phyloP scores from a whole-genome alignment of 2,888 invertebrate genomes.

The Chrysolina haemoptera region DNA sequence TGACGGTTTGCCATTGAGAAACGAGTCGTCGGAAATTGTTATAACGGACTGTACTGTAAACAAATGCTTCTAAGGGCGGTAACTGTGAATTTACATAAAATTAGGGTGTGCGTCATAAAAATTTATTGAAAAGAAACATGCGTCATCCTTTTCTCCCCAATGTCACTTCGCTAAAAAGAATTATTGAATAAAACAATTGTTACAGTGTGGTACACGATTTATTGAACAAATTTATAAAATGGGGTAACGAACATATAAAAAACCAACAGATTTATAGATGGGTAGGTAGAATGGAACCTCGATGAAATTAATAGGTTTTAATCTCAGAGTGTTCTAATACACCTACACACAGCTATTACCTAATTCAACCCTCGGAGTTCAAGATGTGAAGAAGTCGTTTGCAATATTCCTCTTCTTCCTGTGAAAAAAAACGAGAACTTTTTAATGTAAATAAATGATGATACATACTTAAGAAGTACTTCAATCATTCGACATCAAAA shows the following conservation, averaged over 20 bases:
- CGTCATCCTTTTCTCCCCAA: slow-evolving; percentile 18
- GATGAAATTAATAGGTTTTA: not conserved
- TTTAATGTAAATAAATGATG: too few relatives aligned
- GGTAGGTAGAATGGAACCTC: not conserved
- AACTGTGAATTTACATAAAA: slow-evolving; percentile 61
- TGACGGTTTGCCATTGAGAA: slow-evolving; percentile 13
- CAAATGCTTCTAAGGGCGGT: slow-evolving; percentile 61
- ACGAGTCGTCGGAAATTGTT: not conserved
- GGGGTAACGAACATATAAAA: not conserved
- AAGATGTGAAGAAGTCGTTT: slow-evolving; percentile 53
- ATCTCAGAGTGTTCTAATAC: too few relatives aligned
- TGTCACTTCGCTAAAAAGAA: not conserved
- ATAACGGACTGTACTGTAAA: slow-evolving; percentile 59
- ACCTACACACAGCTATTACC: too few relatives aligned
- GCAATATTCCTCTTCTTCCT: slow-evolving; percentile 57
- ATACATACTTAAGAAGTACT: too few relatives aligned
- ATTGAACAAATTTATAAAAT: not conserved
- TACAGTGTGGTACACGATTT: not conserved
- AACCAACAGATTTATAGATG: not conserved
- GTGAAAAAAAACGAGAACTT: slow-evolving; percentile 38
- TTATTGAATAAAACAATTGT: not conserved
- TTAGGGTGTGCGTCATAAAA: slow-evolving; percentile 58
- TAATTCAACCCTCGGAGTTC: slow-evolving; percentile 23
- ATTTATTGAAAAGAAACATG: slow-evolving; percentile 32
- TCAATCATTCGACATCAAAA: too few relatives aligned